Evolutionary conservation across 2,888 invertebrate species (phyloP).

Genomic region (Zele albiditarsus): DNA sequence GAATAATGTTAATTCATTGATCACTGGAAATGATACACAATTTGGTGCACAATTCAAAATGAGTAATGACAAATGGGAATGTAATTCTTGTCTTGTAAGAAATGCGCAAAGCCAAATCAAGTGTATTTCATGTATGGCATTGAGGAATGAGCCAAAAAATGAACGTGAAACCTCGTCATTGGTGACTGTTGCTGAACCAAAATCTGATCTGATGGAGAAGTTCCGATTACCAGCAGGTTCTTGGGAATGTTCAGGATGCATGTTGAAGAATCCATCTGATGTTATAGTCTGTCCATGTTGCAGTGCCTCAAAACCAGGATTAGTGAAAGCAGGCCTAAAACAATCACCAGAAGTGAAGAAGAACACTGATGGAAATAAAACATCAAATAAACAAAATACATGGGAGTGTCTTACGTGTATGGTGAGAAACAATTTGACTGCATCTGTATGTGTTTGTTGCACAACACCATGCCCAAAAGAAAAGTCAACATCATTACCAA

Average conservation of each 20-base stretch:
- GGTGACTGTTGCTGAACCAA: conserved; percentile 35
- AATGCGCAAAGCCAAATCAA: conserved; percentile 73
- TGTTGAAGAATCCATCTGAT: conserved; percentile 74
- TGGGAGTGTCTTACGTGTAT: conserved; percentile 82
- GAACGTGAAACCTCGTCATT: conserved; percentile 21
- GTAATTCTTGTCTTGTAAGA: conserved; percentile 75
- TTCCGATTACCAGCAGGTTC: conserved; percentile 69
- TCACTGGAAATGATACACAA: conserved; percentile 43
- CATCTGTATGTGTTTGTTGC: conserved; percentile 76
- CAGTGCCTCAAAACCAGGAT: conserved; percentile 65
- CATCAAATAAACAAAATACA: conserved; percentile 68
- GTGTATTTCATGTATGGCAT: conserved; percentile 76
- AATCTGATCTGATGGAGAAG: conserved; percentile 48
- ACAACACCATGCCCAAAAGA: conserved; percentile 70
- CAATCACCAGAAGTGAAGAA: neutral
- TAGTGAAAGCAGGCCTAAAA: conserved; percentile 41
- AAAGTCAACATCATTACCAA: neutral
- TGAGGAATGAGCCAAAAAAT: conserved; percentile 69
- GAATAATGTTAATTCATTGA: conserved; percentile 32
- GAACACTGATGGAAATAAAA: conserved; percentile 31
- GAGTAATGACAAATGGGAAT: conserved; percentile 74
- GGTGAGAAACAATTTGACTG: conserved; percentile 75
- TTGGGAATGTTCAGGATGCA: conserved; percentile 79
- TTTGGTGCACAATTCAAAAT: conserved; percentile 60
- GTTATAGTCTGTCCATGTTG: conserved; percentile 61